Evolutionary conservation across 2,888 invertebrate species (phyloP), one percentile per base, ranked within the genome.

Genomic region (Stenchaetothrips biformis): DNA sequence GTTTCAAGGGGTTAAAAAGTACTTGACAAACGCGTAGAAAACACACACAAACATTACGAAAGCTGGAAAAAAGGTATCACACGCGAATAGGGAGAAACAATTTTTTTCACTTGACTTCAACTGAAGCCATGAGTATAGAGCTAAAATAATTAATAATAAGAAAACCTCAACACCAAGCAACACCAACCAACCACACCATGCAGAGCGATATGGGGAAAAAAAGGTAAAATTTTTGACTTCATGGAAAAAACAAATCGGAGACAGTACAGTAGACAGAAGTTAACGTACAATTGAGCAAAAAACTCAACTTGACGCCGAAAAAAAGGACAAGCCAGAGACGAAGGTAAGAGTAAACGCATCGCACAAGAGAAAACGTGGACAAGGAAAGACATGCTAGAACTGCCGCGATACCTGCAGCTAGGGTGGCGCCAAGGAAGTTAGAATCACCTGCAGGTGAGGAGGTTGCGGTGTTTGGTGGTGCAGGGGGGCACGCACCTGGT

Each of bases 401-500:
- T 4, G 37, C 37, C 4, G 37, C 37, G 21, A 74, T 25, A 7
- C 67, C 67, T 74, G 67, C 67, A 74, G 25, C n/a, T n/a, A n/a
- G n/a, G n/a, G n/a, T n/a, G 67, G 67, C 11, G n/a, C 67, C 13
- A 18, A 74, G 67, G 67, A 53, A 53, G 53, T 21, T 25, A 25
- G 67, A 74, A 74, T 74, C n/a, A 74, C 67, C 67, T 74, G 67
- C 67, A 74, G 25, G 67, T 74, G 67, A 74, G 21, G 25, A 74
- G 25, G 67, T 74, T 25, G 67, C 67, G 67, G 67, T 74, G 67
- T 25, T 74, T 74, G 25, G 67, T 74, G 67, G 67, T 74, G 67
- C 67, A 74, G 67, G 67, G 67, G 67, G 78, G 78, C 48, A 81
- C 80, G 84, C 89, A 90, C 87, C 93, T 90, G 3, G 94, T 96